Conservation (phyloP, 2,888 invertebrate species). For the Dusona sp. region DNA sequence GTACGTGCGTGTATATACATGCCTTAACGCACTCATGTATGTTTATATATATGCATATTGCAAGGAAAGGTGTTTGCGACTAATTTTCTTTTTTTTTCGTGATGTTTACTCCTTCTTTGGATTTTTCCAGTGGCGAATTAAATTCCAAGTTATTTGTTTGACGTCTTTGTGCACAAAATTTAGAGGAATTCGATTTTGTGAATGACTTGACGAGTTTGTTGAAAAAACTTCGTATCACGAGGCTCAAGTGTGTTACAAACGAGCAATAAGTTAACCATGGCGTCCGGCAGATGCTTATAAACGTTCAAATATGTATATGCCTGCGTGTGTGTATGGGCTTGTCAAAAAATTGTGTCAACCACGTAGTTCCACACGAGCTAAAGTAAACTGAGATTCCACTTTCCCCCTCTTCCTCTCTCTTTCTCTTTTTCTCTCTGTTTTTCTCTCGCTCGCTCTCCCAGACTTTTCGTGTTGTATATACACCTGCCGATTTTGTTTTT, state of each 20-base stretch:
- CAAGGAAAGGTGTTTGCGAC: constrained; percentile 22
- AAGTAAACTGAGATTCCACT: constrained; percentile 32
- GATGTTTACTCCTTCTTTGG: neutral
- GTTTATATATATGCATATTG: neutral
- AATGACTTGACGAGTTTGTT: neutral
- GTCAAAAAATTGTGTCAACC: constrained; percentile 81
- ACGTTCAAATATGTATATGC: constrained; percentile 30
- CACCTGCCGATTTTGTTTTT: constrained; percentile 74
- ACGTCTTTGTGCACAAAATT: neutral
- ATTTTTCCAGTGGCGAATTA: neutral
- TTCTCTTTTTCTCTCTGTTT: constrained; percentile 16
- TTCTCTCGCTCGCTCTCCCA: neutral
- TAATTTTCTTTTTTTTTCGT: constrained; percentile 1
- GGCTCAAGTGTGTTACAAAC: neutral
- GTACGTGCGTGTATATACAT: constrained; percentile 2
- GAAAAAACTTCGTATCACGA: constrained; percentile 24
- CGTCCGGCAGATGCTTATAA: constrained; percentile 48
- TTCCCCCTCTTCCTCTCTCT: constrained; percentile 19
- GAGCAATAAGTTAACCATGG: constrained; percentile 25
- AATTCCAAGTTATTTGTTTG: neutral
- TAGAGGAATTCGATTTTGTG: neutral
- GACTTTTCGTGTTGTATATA: constrained; percentile 1
- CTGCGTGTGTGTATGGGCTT: constrained; percentile 64
- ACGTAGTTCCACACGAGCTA: constrained; percentile 60
- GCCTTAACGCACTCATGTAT: neutral